Evolutionary conservation across 2,113 vertebrate genomes (phyloP).

Genomic region (Isichthys henryi): DNA sequence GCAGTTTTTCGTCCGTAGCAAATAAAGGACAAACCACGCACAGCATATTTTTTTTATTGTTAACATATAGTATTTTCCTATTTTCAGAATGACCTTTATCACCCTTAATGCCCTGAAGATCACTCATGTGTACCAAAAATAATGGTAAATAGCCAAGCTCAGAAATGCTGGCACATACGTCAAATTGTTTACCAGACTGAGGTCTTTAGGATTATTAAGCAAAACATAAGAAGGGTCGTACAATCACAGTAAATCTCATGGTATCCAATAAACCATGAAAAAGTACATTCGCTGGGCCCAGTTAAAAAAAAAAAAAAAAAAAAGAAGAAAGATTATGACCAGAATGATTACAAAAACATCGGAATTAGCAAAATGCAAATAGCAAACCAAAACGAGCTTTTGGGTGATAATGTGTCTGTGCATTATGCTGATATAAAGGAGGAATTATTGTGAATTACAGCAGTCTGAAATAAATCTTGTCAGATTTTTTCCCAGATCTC

Average conservation of each 20-base stretch:
- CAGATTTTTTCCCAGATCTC: neutral
- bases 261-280: conserved; percentile 3
- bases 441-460: neutral
- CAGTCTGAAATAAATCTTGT: neutral
- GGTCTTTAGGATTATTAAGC: no score
- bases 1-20: neutral
- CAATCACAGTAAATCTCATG: neutral
- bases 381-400: neutral
- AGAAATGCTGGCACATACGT: no score
- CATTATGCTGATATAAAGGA: neutral
- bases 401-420: neutral
- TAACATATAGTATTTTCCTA: neutral
- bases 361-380: neutral
- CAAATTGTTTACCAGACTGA: no score
- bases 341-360: neutral
- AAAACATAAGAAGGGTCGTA: no score
- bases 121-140: no score
- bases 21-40: neutral
- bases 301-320: neutral
- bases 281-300: neutral
- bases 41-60: neutral
- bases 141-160: no score
- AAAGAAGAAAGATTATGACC: neutral
- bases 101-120: no score
- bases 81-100: neutral